These are phyloP conservation scores for Hyperoplus immaculatus DNA, from an alignment of 2,797 vertebrate genomes.

Conservation along the genomic window DNA sequence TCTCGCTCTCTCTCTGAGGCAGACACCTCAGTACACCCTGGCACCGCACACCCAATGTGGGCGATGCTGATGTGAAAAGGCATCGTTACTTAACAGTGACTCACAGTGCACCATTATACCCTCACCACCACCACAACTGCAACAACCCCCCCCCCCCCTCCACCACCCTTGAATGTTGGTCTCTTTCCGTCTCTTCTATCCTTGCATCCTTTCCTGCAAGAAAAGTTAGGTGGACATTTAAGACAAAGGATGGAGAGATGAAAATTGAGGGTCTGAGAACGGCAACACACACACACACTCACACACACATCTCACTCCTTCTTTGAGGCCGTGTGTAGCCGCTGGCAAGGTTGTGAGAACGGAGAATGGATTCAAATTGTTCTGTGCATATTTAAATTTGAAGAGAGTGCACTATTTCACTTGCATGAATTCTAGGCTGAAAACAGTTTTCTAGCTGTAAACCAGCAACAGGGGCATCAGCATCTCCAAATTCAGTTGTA, in stretches of 20 bases:
- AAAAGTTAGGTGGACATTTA: constrained; percentile 63
- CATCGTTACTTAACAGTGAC: constrained; percentile 82
- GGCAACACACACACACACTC: constrained; percentile 55
- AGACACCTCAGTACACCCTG: constrained; percentile 77
- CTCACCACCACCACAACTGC: constrained; percentile 60
- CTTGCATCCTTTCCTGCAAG: constrained; percentile 54
- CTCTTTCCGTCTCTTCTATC: constrained; percentile 29
- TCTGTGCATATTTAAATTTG: constrained; percentile 70
- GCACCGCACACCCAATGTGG: constrained; percentile 74
- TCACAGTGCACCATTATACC: constrained; percentile 78
- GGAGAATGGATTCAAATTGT: constrained; percentile 65
- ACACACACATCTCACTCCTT: constrained; percentile 59
- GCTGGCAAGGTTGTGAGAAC: constrained; percentile 69
- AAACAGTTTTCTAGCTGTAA: constrained; percentile 35
- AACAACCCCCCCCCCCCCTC: constrained; percentile 10
- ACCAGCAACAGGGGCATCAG: constrained; percentile 44
- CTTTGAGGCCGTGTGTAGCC: constrained; percentile 67
- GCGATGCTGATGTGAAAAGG: constrained; percentile 78
- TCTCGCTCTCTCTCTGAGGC: constrained; percentile 57
- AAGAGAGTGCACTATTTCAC: constrained; percentile 49
- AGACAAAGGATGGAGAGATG: constrained; percentile 67
- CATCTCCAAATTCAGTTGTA: no score
- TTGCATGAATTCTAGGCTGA: constrained; percentile 56
- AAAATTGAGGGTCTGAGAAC: constrained; percentile 74
- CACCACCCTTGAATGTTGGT: constrained; percentile 46